Percentiles rank a stretch among this genome's conserved stretches.
These are phyloP conservation scores for Paralichthys olivaceus DNA, from an alignment of 2,113 vertebrate genomes.

Conservation along the genomic window DNA sequence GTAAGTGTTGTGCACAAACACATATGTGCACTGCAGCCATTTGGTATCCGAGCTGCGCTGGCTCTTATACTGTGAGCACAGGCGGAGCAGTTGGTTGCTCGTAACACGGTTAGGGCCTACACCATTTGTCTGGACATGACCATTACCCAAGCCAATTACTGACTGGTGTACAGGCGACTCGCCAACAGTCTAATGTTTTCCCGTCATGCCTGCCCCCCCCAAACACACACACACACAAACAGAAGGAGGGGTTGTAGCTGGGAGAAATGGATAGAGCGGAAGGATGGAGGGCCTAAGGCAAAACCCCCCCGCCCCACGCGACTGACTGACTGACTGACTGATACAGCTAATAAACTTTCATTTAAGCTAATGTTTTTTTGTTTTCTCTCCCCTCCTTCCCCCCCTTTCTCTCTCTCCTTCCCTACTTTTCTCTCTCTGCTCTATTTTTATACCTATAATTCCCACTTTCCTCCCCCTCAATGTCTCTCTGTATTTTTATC, in stretches of 20 bases:
- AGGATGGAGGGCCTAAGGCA: constrained; percentile 64
- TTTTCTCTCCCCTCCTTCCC: constrained; percentile 23
- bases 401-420: constrained; percentile 6
- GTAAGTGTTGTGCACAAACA: constrained; percentile 14
- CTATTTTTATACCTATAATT: neutral
- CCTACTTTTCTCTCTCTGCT: constrained; percentile 3
- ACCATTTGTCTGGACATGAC: constrained; percentile 80
- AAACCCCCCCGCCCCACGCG: constrained; percentile 43
- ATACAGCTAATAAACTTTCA: constrained; percentile 85
- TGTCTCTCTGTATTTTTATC: constrained; percentile 27
- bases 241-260: neutral
- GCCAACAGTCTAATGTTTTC: constrained; percentile 80
- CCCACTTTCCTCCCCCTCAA: neutral
- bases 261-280: constrained; percentile 52
- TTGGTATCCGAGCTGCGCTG: constrained; percentile 28
- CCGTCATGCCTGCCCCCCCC: constrained; percentile 70
- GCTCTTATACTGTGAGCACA: constrained; percentile 49
- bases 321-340: constrained; percentile 71
- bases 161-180: constrained; percentile 73
- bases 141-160: constrained; percentile 80
- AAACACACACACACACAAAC: constrained; percentile 33
- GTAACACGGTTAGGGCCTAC: constrained; percentile 73
- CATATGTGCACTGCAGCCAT: constrained; percentile 13
- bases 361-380: constrained; percentile 79
- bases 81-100: constrained; percentile 64